A percentile compares a stretch with the other conserved stretches of the same genome.
phyloP scores from a whole-genome alignment of 2,797 vertebrate species.

The Lepidocolaptes lacrymiger region DNA sequence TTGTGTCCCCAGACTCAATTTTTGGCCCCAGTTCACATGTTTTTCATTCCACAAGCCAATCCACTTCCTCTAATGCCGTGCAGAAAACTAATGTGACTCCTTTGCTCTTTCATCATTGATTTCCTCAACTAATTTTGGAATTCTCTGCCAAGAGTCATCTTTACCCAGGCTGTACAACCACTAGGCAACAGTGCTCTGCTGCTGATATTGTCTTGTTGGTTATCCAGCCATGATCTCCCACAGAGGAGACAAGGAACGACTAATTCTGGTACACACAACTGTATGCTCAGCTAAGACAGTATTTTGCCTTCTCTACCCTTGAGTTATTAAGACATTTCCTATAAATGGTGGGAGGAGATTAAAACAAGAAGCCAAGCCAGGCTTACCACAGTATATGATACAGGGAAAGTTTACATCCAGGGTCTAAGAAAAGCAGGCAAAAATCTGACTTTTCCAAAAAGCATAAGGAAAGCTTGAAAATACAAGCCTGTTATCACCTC shows the following conservation, averaged over 20 bases:
- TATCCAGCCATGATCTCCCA: neutral
- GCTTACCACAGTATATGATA: rapidly evolving
- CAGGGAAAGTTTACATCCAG: neutral
- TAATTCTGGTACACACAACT: neutral
- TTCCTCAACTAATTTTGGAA: neutral
- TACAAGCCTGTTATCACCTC: neutral
- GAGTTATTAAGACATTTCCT: neutral
- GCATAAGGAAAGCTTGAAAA: neutral
- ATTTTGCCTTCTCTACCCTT: neutral
- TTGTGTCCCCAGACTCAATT: neutral
- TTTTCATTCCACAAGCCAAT: neutral
- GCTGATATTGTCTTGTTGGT: neutral
- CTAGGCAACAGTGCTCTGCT: neutral
- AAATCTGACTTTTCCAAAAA: neutral
- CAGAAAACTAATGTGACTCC: neutral
- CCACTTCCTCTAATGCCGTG: neutral
- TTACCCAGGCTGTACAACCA: neutral
- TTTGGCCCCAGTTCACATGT: neutral
- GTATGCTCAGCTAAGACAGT: neutral
- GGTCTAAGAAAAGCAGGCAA: neutral
- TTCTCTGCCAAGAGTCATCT: neutral
- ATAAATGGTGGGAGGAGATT: neutral
- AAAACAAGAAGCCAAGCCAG: neutral
- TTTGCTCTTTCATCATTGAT: neutral
- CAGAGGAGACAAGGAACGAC: neutral